Base-by-base conservation (phyloP, 2,888 invertebrate species). In the Sinohyriopsis cumingii region DNA sequence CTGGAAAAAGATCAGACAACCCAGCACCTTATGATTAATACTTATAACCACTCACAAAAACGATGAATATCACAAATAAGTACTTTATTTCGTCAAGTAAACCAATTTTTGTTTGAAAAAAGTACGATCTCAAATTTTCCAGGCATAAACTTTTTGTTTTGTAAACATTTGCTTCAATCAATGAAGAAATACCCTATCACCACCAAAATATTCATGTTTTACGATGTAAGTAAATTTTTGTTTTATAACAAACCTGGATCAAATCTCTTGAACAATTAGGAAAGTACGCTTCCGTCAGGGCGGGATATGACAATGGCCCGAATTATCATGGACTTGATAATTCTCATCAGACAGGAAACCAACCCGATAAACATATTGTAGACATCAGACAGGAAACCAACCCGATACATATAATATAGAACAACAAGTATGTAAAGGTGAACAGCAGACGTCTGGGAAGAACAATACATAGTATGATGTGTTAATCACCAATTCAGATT, bases 321-420 rank as follows among this genome's bases (percentile, higher is more conserved):
- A 9, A 88, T 76, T 68, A 82, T 20, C 55, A 69, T 72, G 28
- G 76, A 73, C 63, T 76, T 76, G 22, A 76, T 59, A 24, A 76
- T 76, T 45, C 76, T 73, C 68, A 85, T 25, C 24, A 87, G 74
- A 71, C 86, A 85, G 22, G 86, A 86, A 24, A 86, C 59, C 19
- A 87, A 73, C 19, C 87, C 87, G 66, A 86, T 68, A 75, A 84
- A 85, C 45, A 87, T 82, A 78, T 87, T 87, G 79, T 82, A 86
- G 82, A 87, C 68, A 85, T 25, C 24, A 87, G 74, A 71, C 86
- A 85, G 22, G 86, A 86, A 24, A 86, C 59, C 19, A 87, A 73
- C 19, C 87, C 87, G 66, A 86, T 68, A 75, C 84, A 85, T 53
- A 87, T 82, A 78, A 86, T 87, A 78, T 82, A 84, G 73, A 86